phyloP scores from a whole-genome alignment of 2,888 invertebrate species.

The Subacronicta megacephala region DNA sequence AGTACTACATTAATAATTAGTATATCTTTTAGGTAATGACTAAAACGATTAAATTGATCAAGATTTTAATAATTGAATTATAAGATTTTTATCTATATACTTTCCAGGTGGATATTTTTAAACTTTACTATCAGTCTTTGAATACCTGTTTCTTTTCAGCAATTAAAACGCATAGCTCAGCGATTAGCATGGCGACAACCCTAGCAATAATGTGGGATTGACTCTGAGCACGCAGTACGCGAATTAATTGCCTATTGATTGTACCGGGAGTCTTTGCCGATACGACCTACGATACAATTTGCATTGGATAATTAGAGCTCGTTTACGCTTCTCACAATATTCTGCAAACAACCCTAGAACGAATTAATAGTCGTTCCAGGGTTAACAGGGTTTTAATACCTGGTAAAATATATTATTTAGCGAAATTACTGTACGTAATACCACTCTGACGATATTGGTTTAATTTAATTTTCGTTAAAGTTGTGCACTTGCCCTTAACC shows the following conservation, averaged over 20 bases:
- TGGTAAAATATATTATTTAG: no score
- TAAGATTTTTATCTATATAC: no score
- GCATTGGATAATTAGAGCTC: constrained; percentile 20
- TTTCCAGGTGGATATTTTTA: no score
- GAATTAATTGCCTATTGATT: constrained; percentile 70
- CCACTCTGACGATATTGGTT: no score
- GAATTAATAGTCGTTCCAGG: not conserved
- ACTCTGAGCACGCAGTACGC: constrained; percentile 49
- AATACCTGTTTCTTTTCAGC: no score
- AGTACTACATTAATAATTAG: constrained; percentile 12
- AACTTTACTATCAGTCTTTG: no score
- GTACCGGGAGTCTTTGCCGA: constrained; percentile 58
- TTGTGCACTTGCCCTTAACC: no score
- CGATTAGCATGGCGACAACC: constrained; percentile 21
- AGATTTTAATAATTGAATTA: no score
- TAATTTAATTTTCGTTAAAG: no score
- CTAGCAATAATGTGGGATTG: constrained; percentile 14
- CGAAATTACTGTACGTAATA: no score
- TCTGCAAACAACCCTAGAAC: not conserved
- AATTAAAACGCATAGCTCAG: not conserved
- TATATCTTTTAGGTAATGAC: constrained; percentile 18
- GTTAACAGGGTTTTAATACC: no score
- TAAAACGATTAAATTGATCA: constrained; percentile 16
- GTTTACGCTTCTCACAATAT: constrained; percentile 12
- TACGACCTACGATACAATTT: constrained; percentile 24